Evolutionary conservation across 1,140 invertebrate genomes (phyloP).

Genomic region (Neotoxoptera formosana): DNA sequence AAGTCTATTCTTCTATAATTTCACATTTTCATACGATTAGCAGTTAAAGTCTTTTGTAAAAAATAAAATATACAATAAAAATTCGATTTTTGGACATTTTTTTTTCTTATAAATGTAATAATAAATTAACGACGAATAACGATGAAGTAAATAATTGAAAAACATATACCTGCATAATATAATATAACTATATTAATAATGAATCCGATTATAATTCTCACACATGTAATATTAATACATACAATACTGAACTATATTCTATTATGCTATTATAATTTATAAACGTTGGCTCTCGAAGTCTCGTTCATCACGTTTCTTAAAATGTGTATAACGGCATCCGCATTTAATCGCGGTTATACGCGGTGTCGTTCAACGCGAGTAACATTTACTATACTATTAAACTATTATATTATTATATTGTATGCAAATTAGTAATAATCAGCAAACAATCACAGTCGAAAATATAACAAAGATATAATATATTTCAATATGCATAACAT

Average conservation of each 20-base stretch:
- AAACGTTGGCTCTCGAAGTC: background rate
- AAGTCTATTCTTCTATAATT: background rate
- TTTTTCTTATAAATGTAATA: background rate
- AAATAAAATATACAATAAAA: background rate
- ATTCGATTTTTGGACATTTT: background rate
- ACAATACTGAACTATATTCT: background rate
- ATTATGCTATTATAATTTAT: background rate
- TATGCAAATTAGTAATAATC: slow-evolving; percentile 42
- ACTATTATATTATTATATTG: slow-evolving; percentile 23
- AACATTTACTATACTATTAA: background rate
- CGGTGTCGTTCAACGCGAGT: background rate
- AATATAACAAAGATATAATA: background rate
- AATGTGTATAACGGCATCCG: background rate
- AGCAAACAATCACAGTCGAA: slow-evolving; percentile 20
- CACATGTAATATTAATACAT: too few species aligned
- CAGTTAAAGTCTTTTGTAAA: background rate
- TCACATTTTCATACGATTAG: background rate
- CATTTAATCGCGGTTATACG: background rate
- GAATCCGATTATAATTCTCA: too few species aligned
- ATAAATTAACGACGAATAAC: too few species aligned
- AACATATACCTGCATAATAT: too few species aligned
- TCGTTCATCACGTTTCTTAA: background rate
- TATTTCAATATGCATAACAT: background rate
- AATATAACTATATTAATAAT: too few species aligned
- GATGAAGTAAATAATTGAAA: too few species aligned